Percentiles rank a stretch among this genome's conserved stretches.
phyloP scores from a whole-genome alignment of 2,113 vertebrate genomes.

The Chloebia gouldiae region DNA sequence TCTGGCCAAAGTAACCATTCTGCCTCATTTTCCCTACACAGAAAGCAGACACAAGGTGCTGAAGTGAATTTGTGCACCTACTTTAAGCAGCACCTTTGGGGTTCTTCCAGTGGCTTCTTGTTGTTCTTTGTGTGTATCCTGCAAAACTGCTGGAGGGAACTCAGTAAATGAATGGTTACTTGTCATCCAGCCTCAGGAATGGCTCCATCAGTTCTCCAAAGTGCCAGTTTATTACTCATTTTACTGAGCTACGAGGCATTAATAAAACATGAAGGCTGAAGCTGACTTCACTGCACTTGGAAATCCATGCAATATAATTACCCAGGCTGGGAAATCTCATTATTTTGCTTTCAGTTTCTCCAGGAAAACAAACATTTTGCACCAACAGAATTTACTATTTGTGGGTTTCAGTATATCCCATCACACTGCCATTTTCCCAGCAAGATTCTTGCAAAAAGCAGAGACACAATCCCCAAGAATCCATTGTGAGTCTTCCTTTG shows the following conservation, averaged over 20 bases:
- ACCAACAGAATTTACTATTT: background rate
- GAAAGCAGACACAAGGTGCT: background rate
- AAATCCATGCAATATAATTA: background rate
- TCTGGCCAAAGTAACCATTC: background rate
- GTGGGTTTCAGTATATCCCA: background rate
- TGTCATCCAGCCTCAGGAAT: slow-evolving; percentile 20
- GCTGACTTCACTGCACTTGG: slow-evolving; percentile 21
- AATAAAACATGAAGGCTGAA: slow-evolving; percentile 49
- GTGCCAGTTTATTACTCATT: slow-evolving; percentile 54
- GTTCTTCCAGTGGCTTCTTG: background rate
- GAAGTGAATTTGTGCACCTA: background rate
- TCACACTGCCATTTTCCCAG: background rate
- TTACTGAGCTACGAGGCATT: slow-evolving; percentile 36
- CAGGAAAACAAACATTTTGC: background rate
- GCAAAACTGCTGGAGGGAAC: background rate
- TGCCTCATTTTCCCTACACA: background rate
- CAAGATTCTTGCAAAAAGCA: background rate
- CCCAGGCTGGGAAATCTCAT: background rate
- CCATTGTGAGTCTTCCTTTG: background rate
- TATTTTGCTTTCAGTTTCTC: background rate
- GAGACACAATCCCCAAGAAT: background rate
- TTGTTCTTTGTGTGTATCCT: background rate
- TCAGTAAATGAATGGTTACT: slow-evolving; percentile 16
- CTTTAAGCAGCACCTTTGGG: background rate
- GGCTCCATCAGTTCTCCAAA: slow-evolving; percentile 30